These are phyloP conservation scores for Diarsia dahlii DNA, from an alignment of 2,888 invertebrate species.

Conservation along the genomic window DNA sequence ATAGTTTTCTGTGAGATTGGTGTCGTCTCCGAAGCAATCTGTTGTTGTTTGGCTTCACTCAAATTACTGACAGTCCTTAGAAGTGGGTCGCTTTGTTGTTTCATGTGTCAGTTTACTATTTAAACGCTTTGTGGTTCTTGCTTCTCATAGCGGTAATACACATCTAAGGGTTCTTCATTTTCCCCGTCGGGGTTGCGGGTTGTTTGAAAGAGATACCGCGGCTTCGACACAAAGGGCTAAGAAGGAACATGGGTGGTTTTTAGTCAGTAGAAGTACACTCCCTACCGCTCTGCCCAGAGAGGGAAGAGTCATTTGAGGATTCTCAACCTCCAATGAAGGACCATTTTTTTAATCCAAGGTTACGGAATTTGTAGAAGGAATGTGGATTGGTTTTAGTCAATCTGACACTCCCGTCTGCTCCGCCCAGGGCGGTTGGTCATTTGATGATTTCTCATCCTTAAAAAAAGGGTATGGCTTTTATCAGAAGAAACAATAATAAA, in stretches of 20 bases:
- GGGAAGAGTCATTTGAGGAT: background rate
- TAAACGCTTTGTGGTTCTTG: background rate
- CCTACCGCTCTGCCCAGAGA: no score
- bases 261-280: no score
- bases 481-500: background rate
- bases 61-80: slow-evolving; percentile 32
- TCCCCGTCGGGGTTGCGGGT: no score
- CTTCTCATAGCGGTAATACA: background rate
- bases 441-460: background rate
- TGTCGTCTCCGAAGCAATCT: slow-evolving; percentile 14
- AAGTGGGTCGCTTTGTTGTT: slow-evolving; percentile 19
- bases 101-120: background rate
- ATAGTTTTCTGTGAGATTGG: background rate
- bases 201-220: no score
- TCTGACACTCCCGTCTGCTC: no score
- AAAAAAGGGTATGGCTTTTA: background rate
- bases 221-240: no score
- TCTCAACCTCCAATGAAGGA: background rate
- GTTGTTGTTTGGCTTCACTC: slow-evolving; percentile 25
- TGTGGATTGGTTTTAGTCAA: no score
- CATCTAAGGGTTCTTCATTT: background rate
- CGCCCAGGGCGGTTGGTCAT: no score
- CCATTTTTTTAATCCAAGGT: no score
- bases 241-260: no score
- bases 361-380: no score